These are phyloP conservation scores for Aspiorhynchus laticeps DNA, from an alignment of 2,113 vertebrate species.

Conservation along the genomic window DNA sequence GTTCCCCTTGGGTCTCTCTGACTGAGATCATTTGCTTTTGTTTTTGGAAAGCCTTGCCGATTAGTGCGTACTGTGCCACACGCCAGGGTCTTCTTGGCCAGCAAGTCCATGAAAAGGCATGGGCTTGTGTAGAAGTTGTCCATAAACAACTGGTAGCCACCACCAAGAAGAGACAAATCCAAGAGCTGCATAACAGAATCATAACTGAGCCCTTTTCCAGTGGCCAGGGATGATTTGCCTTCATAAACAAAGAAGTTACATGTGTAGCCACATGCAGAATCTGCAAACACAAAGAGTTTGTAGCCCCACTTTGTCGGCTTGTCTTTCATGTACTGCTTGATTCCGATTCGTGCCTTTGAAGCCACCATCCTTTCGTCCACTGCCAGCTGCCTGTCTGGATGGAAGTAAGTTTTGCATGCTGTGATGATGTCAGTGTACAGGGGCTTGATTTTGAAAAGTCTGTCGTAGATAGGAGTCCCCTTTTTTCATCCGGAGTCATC, in stretches of 20 bases:
- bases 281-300: neutral
- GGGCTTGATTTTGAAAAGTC: too few relatives aligned
- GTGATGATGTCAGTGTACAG: too few relatives aligned
- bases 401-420: too few relatives aligned
- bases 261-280: neutral
- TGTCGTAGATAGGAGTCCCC: too few relatives aligned
- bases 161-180: neutral
- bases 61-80: neutral
- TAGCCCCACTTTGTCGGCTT: neutral
- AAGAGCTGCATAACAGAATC: neutral
- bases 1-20: neutral
- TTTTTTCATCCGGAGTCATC: too few relatives aligned
- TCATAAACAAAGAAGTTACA: neutral
- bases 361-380: too few relatives aligned
- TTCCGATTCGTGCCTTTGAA: too few relatives aligned
- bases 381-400: too few relatives aligned
- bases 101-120: neutral
- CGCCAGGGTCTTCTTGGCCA: neutral
- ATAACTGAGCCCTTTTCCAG: neutral
- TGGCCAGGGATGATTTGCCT: neutral
- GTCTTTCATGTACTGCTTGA: too few relatives aligned
- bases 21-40: neutral
- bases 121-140: neutral
- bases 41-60: neutral
- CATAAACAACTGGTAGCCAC: neutral